phyloP scores from a whole-genome alignment of 2,888 invertebrate species.

The Caradrina clavipalpis region DNA sequence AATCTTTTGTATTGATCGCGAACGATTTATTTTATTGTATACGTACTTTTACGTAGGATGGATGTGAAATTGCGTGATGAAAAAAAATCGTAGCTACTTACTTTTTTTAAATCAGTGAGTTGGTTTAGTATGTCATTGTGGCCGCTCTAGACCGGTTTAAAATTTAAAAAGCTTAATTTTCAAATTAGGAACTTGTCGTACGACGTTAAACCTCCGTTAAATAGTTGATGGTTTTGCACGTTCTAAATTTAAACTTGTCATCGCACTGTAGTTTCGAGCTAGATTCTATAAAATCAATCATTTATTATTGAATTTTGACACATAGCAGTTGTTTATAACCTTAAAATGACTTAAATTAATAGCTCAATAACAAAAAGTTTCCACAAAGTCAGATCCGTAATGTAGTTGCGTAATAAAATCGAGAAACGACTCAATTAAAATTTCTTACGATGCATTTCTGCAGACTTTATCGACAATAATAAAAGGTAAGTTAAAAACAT shows the following conservation, averaged over 20 bases:
- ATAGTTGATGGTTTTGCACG: neutral
- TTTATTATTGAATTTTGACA: neutral
- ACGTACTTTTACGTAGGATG: neutral
- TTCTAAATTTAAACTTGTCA: neutral
- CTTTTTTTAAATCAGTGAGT: neutral
- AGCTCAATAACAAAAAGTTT: constrained; percentile 46
- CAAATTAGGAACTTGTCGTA: neutral
- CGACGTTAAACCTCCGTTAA: neutral
- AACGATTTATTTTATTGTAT: constrained; percentile 45
- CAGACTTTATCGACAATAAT: constrained; percentile 41
- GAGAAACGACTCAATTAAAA: constrained; percentile 58
- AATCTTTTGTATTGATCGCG: constrained; percentile 51
- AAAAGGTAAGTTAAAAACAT: constrained; percentile 25
- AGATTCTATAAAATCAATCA: too few relatives aligned
- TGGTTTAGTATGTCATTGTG: neutral
- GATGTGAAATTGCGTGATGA: constrained; percentile 3
- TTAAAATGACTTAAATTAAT: constrained; percentile 38
- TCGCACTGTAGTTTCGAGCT: neutral
- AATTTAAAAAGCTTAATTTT: neutral
- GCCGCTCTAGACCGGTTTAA: neutral
- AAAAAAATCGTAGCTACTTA: neutral
- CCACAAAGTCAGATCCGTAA: constrained; percentile 45
- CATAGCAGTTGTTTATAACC: constrained; percentile 26
- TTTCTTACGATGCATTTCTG: constrained; percentile 53
- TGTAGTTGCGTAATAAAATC: constrained; percentile 50